Evolutionary conservation across 1,140 invertebrate species (phyloP), one percentile per base, ranked within the genome.

Genomic region (Paraescarpia echinospica): DNA sequence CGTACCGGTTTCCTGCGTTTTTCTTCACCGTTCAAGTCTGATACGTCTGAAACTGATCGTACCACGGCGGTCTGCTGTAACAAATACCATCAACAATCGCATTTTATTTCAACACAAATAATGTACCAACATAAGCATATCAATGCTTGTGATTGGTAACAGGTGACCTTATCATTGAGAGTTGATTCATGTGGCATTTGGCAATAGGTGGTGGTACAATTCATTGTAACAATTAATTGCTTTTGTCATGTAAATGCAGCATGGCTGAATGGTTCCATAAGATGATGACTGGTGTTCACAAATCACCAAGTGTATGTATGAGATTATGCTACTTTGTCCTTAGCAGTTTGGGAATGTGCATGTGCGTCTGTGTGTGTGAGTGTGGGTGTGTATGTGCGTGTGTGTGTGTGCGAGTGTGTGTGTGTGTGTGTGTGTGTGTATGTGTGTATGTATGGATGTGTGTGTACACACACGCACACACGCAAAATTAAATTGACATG

Each of bases 21-120:
- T 33, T 92, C 93, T 34, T 93, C 93, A 27, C n/a, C 90, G 18
- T 34, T 89, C 33, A 92, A 6, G n/a, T 93, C 93, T 5, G 93
- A 90, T 34, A 93, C 93, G 90, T 93, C 93, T 33, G 93, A 93
- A 2, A 77, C 92, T 35, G 93, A 93, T n/a, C 93, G n/a, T 18
- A 48, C 33, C 8, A 93, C 90, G 9, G 89, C n/a, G n/a, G 18
- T 88, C 92, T 93, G 91, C n/a, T 41, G 41, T 41, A 41, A 77
- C 59, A 77, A 77, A 12, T 77, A 77, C 22, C 59, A 77, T 77
- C 59, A 77, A 77, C 9, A 22, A 77, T 27, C 59, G 22, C 59
- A 77, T 77, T 77, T 77, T 22, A 77, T 77, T 77, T 77, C 59
- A 77, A 2, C 59, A 77, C 59, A 77, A 18, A 77, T 77, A 77